Evolutionary conservation across 2,797 vertebrate genomes (phyloP).

Genomic region (Lates japonicus): DNA sequence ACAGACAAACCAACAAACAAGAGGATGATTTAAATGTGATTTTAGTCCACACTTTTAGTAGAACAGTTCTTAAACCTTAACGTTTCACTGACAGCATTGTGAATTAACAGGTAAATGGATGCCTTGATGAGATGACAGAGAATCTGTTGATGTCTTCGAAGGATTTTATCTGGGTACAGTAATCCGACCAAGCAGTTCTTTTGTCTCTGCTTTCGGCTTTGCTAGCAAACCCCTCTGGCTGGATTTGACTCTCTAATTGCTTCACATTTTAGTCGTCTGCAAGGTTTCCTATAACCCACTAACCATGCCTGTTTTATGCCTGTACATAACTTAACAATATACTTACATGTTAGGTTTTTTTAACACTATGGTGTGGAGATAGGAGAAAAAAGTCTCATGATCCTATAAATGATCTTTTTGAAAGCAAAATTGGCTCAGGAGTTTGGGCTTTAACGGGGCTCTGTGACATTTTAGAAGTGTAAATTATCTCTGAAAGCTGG

Average conservation of each 20-base stretch:
- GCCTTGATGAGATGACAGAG: constrained; percentile 86
- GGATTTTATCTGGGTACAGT: constrained; percentile 92
- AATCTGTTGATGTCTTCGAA: constrained; percentile 83
- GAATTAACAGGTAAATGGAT: constrained; percentile 93
- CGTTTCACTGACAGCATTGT: constrained; percentile 71
- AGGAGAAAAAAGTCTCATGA: neutral
- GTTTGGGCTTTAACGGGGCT: constrained; percentile 25
- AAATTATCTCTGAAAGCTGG: constrained; percentile 53
- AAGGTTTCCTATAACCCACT: constrained; percentile 73
- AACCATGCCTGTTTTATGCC: constrained; percentile 64
- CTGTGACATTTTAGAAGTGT: constrained; percentile 71
- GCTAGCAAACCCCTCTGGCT: constrained; percentile 57
- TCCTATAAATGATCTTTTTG: constrained; percentile 13
- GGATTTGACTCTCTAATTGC: constrained; percentile 41
- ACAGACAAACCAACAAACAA: neutral
- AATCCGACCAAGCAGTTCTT: constrained; percentile 77
- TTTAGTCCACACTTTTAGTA: neutral
- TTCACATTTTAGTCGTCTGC: constrained; percentile 37
- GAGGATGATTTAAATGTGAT: constrained; percentile 6
- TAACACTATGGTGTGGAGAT: neutral
- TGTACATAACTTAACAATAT: constrained; percentile 11
- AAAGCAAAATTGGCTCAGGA: constrained; percentile 15
- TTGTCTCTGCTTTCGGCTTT: constrained; percentile 53
- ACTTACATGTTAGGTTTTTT: constrained; percentile 2
- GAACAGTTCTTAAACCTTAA: constrained; percentile 23